Evolutionary conservation across 2,113 vertebrate genomes (phyloP), one percentile per base, ranked within the genome.

Genomic region (Willisornis vidua): DNA sequence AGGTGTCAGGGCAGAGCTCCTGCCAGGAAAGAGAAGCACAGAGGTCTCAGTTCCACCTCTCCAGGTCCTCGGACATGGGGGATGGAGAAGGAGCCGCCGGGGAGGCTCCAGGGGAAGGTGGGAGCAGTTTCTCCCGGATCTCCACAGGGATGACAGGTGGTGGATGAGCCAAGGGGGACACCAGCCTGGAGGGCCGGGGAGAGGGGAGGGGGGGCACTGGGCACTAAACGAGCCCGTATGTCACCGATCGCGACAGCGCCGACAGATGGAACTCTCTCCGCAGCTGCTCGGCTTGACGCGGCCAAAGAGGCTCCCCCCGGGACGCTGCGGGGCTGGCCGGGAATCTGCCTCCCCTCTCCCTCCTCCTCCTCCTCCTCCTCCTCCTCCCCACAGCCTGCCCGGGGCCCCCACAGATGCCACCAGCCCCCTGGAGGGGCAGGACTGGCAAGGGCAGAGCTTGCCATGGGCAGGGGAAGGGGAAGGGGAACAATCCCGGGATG

Each of bases 201-300:
- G n/a, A n/a, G 37, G 37, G 65, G 66, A 70, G 52, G 31, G 82
- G 35, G 51, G 52, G 65, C 23, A 73, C 61, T 85, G 92, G 77
- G 67, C 85, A 19, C 85, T 80, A 88, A 94, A 95, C 87, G 95
- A 94, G 90, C 84, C 96, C 86, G 91, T 96, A 90, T 97, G 96
- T 94, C 91, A 89, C 35, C 59, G 92, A 85, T 75, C 86, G 90
- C 89, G 82, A 67, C 94, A 82, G 92, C 91, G 75, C 62, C 48
- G 84, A 91, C 97, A 94, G 87, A 96, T 96, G 97, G 94, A 95
- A 87, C 52, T 92, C 94, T 92, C 96, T 92, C 96, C 97, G 45
- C 94, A 94, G 95, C 88, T 94, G 95, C 94, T 91, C 55, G 52
- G 74, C 87, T 82, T 66, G 48, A 54, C 52, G 75, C 33, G 70